A percentile compares a stretch with the other conserved stretches of the same genome.
Conservation (phyloP, 2,797 vertebrate genomes). For the Petrocephalus schoutedeni region DNA sequence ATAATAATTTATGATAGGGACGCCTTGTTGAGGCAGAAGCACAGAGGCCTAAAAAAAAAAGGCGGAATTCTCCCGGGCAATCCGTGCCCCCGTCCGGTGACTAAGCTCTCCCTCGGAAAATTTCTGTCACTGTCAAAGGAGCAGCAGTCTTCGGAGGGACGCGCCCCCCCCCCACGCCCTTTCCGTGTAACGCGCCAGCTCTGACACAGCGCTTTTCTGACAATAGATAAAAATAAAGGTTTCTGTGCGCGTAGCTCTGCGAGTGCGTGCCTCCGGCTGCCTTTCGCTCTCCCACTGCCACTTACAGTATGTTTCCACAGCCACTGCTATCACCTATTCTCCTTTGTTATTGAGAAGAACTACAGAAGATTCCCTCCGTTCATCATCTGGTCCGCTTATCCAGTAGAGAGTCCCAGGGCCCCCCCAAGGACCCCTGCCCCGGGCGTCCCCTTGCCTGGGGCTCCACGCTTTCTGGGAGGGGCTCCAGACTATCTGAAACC, state of each 20-base stretch:
- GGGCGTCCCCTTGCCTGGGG: neutral
- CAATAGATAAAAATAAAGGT: neutral
- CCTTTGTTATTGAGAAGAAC: neutral
- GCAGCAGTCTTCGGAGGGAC: neutral
- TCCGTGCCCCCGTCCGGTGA: neutral
- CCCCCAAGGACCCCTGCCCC: neutral
- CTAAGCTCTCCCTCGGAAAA: neutral
- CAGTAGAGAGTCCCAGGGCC: neutral
- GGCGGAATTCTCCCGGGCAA: neutral
- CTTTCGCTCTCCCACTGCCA: neutral
- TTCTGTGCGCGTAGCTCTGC: neutral
- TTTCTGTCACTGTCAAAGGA: neutral
- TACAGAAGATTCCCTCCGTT: neutral
- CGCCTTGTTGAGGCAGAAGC: neutral
- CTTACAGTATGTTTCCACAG: neutral
- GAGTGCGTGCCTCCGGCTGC: neutral
- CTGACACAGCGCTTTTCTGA: neutral
- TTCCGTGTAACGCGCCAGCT: neutral
- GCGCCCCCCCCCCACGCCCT: neutral
- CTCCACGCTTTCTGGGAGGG: neutral
- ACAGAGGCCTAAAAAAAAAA: neutral
- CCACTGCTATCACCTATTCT: neutral
- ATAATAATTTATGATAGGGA: neutral
- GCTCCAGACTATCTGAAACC: neutral
- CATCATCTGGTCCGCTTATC: neutral